Base-by-base conservation (phyloP, 2,888 invertebrate species). In the Drosophila lacicola region DNA sequence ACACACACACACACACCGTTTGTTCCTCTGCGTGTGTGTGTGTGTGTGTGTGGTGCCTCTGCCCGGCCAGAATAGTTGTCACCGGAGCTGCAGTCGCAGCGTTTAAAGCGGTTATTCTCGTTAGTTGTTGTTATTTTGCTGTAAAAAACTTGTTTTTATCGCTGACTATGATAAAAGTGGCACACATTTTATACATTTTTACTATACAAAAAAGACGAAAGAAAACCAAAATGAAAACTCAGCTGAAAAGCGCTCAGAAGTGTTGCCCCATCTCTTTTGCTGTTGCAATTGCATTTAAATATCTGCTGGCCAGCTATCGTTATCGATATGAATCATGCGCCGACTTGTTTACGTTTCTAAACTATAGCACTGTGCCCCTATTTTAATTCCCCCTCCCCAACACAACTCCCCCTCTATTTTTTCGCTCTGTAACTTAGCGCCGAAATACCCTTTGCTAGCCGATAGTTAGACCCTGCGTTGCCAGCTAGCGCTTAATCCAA, bases 101-200 rank as follows among this genome's bases (percentile, higher is more conserved):
- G 36, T 63, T 69, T 53, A 73, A 70, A 82, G 82, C 76, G 85
- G 88, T 83, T 83, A 83, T 83, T 87, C 88, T 87, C 71, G 82
- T 82, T 82, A 78, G 87, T 75, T 70, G 63, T 69, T 76, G 70
- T 69, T 79, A 58, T 74, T 29, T 29, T 80, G 62, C 57, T 68
- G 61, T 66, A 63, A 41, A 73, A 82, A 82, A 82, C 82, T 80
- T 54, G 82, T 86, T 86, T 86, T 79, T 74, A 70, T 61, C 68
- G 82, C 61, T 78, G 73, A 72, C 76, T 77, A 56, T 77, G 86
- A 82, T 80, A 77, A 80, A 80, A 83, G 74, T 82, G 78, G 80
- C 81, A 80, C 87, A 82, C 67, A 74, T 78, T 63, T 66, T 69
- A 74, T 66, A 53, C 53, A 53, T 53, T 53, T 53, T 41, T 13